Evolutionary conservation across 2,113 vertebrate genomes (phyloP), one percentile per base, ranked within the genome.

Genomic region (Myodes glareolus): DNA sequence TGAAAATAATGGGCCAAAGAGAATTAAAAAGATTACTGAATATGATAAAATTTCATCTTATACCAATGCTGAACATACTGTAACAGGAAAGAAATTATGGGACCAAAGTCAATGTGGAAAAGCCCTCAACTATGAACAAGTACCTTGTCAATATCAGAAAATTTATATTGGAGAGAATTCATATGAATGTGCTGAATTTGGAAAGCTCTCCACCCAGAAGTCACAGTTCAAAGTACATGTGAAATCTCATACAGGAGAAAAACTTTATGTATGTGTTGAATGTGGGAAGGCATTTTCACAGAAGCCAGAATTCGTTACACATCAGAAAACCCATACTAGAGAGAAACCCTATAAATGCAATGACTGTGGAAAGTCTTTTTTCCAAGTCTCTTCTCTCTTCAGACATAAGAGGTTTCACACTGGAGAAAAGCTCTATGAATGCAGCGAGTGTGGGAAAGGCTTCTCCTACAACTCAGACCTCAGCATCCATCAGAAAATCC

Each of bases 331-430:
- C 27, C 97, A 97, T 36, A 96, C 77, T 76, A 95, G 94, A 93
- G 96, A 98, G 73, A 98, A 97, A 50, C 96, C 90, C 23, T 97
- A 95, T 72, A 95, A 97, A 36, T 98, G 97, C 75, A 93, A 52
- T 68, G 91, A 97, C 73, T 98, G 97, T 96, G 97, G 94, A 77
- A 98, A 98, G 92, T 96, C 96, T 27, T 98, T 98, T 91, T 98
- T 98, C 1, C 98, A 99, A 29, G 98, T 98, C 14, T 99, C 98
- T 21, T 99, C 98, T 82, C 99, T 98, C 42, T 96, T 97, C 33
- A 97, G 97, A 33, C 98, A 98, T 61, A 95, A 98, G 58, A 95
- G 97, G 92, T 98, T 97, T 91, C 98, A 98, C 90, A 98, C 98
- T 5, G 97, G 98, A 88, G 98, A 97, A 84, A 98, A 97, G 94